Evolutionary conservation across 2,888 invertebrate species (phyloP), one percentile per base, ranked within the genome.

Genomic region (Willowsia nigromaculata): DNA sequence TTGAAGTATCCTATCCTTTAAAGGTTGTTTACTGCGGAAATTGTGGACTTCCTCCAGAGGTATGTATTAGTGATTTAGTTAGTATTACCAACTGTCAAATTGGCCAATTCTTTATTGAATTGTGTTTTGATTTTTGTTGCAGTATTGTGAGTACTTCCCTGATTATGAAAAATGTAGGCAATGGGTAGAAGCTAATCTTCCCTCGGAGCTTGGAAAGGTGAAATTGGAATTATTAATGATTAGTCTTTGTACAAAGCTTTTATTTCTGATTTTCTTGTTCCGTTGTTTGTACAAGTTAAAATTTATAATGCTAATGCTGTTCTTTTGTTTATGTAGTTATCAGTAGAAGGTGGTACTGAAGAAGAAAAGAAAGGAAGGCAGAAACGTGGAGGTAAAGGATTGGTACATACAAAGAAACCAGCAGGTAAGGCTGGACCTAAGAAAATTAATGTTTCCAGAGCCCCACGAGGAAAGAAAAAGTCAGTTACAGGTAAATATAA

Each of bases 91-190:
- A n/a, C n/a, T n/a, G n/a, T n/a, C n/a, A n/a, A n/a, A n/a, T n/a
- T n/a, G n/a, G n/a, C n/a, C n/a, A n/a, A n/a, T n/a, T n/a, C n/a
- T n/a, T n/a, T n/a, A n/a, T n/a, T n/a, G 15, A 22, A 50, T 37
- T 76, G 22, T 37, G 62, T 22, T 80, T 37, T 65, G 30, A 80
- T 22, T 85, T 71, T 90, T 71, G 37, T 84, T 94, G 22, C 94
- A 98, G 97, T 99, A 99, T 94, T 99, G 99, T 94, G 99, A 99
- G 95, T 99, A 97, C 94, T 98, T 99, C 94, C 99, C 99, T 11
- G 98, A 98, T 94, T 98, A 98, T 94, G 99, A 99, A 91, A 98
- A 98, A 94, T 99, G 99, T 94, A 98, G 98, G 94, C 96, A 96
- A 92, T 99, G 99, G 99, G 94, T 99, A 91, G 98, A 99, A 94